phyloP scores from a whole-genome alignment of 2,113 vertebrate species.

The Chauna torquata region DNA sequence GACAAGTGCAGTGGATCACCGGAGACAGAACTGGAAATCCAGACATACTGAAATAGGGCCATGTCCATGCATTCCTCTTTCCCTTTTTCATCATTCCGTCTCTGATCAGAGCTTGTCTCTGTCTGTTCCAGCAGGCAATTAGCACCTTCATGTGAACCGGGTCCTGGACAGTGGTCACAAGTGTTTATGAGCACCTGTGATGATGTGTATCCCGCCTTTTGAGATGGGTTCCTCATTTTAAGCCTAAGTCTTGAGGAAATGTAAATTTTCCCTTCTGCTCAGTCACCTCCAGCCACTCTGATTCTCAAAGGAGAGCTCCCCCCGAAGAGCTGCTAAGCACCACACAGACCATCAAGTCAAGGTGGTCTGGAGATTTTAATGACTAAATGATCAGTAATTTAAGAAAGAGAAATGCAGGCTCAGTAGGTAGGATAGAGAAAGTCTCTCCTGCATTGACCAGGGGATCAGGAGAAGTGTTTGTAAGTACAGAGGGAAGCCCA shows the following conservation, averaged over 20 bases:
- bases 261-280: rapidly evolving
- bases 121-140: neutral
- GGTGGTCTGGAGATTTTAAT: neutral
- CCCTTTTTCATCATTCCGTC: neutral
- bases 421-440: neutral
- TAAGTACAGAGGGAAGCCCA: neutral
- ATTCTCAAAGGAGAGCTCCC: neutral
- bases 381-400: neutral
- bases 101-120: neutral
- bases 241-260: neutral
- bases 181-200: neutral
- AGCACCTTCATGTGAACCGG: neutral
- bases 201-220: too few species aligned
- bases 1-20: too few species aligned
- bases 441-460: too few species aligned
- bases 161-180: neutral
- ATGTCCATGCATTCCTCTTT: neutral
- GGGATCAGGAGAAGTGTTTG: neutral
- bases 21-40: neutral
- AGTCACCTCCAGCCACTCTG: neutral
- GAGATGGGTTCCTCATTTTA: neutral
- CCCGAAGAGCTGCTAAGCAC: neutral
- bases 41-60: neutral
- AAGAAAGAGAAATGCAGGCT: neutral
- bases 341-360: neutral